Evolutionary conservation across 2,888 invertebrate genomes (phyloP).

Genomic region (Anoncus sp.): DNA sequence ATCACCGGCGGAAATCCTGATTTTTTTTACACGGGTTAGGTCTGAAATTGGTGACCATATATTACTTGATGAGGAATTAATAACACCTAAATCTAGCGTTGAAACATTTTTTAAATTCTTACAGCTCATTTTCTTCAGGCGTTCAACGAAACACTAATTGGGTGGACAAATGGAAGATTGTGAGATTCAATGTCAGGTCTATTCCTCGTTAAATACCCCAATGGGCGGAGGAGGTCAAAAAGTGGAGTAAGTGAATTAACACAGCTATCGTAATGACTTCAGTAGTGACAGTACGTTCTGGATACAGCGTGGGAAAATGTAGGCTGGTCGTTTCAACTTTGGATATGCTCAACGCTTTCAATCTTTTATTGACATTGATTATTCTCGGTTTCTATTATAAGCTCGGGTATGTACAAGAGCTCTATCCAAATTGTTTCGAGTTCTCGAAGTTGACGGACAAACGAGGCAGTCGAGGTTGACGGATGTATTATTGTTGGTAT

Average conservation of each 20-base stretch:
- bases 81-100: too few species aligned
- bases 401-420: neutral
- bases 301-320: constrained; percentile 28
- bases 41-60: too few species aligned
- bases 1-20: too few species aligned
- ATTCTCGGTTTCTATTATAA: constrained; percentile 8
- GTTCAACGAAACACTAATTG: too few species aligned
- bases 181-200: too few species aligned
- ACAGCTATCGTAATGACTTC: constrained; percentile 4
- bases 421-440: constrained; percentile 17
- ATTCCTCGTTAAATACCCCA: too few species aligned
- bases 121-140: too few species aligned
- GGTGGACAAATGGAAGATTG: too few species aligned
- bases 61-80: too few species aligned
- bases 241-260: constrained; percentile 50
- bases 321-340: constrained; percentile 14
- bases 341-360: constrained; percentile 26
- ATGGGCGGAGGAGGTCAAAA: too few species aligned
- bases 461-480: constrained; percentile 27
- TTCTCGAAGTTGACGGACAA: constrained; percentile 48
- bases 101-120: too few species aligned
- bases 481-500: constrained; percentile 3
- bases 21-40: too few species aligned
- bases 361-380: constrained; percentile 53
- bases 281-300: constrained; percentile 2